Evolutionary conservation across 30 jellyfish, hydroid and myxozoan genomes (phyloP), one percentile per base, ranked within the genome.

Genomic region (Mastigias papua): DNA sequence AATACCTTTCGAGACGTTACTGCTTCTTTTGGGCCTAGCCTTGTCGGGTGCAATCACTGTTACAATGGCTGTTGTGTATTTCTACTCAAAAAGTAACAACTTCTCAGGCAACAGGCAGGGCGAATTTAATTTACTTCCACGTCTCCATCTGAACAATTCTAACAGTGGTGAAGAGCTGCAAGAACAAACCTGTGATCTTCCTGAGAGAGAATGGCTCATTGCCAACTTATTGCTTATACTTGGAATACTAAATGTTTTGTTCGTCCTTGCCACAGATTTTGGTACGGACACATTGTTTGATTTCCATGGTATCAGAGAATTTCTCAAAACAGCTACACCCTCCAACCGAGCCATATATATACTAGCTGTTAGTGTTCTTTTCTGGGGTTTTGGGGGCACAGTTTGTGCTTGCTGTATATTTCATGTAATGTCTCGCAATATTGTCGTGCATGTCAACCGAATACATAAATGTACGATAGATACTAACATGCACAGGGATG

Each of bases 351-450:
- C 81, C n/a, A 57, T 82, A 51, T 82, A 82, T 77, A 62, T 46
- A 2, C 57, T 82, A 13, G 74, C 91, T 4, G 83, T 82, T 22
- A 2, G 69, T 9, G 68, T 82, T 84, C 77, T 68, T 6, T 82
- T 82, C 64, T 82, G 91, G 91, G 91, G 91, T 30, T 82, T 68
- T 29, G 91, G 84, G 48, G 76, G 83, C 42, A 65, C 91, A 21
- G 91, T 82, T 8, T 82, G 85, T 31, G 91, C 91, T 23, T 82
- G 91, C 69, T 82, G 91, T 34, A 28, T 82, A 16, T 82, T 82
- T 46, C 91, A 82, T 17, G 49, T 82, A 0, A 82, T 82, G 91
- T 82, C 91, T 28, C 73, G 83, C 34, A 79, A 62, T 21, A 22
- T 82, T 6, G 51, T 82, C 66, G 62, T 69, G 70, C 2, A 50